Base-by-base conservation (phyloP, 2,797 vertebrate genomes). In the Phataginus tetradactyla region DNA sequence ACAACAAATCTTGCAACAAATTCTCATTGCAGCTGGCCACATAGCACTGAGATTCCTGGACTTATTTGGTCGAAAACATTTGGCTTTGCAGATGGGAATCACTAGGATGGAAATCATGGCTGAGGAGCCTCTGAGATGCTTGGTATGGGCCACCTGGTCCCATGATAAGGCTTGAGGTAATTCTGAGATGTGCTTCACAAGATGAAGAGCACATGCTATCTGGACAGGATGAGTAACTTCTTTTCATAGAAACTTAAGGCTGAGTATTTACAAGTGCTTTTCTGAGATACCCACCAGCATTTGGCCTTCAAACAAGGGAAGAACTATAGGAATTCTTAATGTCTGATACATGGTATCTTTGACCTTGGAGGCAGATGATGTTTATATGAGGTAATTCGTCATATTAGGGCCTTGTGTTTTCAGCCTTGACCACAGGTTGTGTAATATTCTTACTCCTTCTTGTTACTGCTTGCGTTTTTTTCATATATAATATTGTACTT, bases 41-140 rank as follows among this genome's bases (percentile, higher is more conserved):
- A 78, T 72, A 74, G 37, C 59, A 42, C 68, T 72, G 49, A 91
- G 7, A 78, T 94, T 88, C 55, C 63, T 85, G 51, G 55, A 81
- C 78, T 59, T 87, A 53, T 57, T 87, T 88, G 61, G 29, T 68
- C 91, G 42, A 79, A 74, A 87, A 69, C 20, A 59, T 80, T 93
- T 86, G 77, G 49, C 81, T 97, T 96, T 94, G 87, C 95, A 94
- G 72, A 83, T 94, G 92, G 88, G 87, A 86, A 66, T 61, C 51
- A 27, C n/a, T 88, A 23, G 55, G 57, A 51, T 93, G 20, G 49
- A 80, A 94, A 81, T 90, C 66, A 83, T 1, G 34, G 27, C 42
- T 91, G 68, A 86, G 18, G 5, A 81, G 78, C n/a, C 68, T 97
- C 77, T 61, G 86, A 93, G 75, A 64, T 51, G 20, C 20, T 66